Percentiles rank a stretch among this genome's conserved stretches.
Evolutionary conservation across 2,888 invertebrate genomes (phyloP).

Genomic region (Melinopterus prodromus): DNA sequence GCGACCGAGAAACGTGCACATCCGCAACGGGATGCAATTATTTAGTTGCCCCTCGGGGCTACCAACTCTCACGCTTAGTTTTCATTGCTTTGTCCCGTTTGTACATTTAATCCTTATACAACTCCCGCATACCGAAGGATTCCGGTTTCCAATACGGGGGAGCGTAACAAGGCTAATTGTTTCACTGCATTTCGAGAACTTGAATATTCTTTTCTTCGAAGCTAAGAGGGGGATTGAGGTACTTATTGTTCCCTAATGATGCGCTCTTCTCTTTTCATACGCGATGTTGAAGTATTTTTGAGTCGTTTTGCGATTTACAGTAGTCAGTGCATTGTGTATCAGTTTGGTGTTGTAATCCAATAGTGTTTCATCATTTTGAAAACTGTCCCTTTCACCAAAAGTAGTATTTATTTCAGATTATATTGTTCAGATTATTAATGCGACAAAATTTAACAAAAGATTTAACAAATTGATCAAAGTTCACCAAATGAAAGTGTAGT

Average conservation of each 20-base stretch:
- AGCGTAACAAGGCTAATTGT: background rate
- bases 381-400: too few species aligned
- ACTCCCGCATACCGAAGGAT: background rate
- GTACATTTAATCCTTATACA: background rate
- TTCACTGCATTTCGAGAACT: background rate
- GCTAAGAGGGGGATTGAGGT: background rate
- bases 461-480: too few species aligned
- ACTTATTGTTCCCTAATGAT: background rate
- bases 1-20: constrained; percentile 9
- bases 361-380: too few species aligned
- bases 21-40: constrained; percentile 19
- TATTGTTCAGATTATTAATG: too few species aligned
- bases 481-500: too few species aligned
- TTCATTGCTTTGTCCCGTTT: background rate
- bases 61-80: background rate
- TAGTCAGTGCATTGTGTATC: too few species aligned
- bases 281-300: too few species aligned
- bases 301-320: too few species aligned
- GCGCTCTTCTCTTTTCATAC: background rate
- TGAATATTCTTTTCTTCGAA: background rate
- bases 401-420: too few species aligned
- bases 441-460: too few species aligned
- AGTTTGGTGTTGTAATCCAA: too few species aligned
- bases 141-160: background rate
- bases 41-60: constrained; percentile 10